These are phyloP conservation scores for Merops nubicus DNA, from an alignment of 2,113 vertebrate species.

Conservation along the genomic window DNA sequence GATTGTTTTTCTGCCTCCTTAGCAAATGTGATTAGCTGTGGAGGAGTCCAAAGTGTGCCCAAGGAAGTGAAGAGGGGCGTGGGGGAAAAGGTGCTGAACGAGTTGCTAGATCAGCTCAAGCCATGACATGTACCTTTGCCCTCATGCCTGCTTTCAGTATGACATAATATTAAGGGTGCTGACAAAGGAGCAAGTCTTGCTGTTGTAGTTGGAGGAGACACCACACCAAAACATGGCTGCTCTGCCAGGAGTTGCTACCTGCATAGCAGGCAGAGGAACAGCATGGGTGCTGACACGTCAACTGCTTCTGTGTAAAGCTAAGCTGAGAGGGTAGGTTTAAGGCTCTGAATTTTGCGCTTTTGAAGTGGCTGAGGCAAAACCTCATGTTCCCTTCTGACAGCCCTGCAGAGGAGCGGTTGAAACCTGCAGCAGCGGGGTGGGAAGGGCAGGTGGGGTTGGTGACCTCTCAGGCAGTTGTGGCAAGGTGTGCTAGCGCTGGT, in stretches of 20 bases:
- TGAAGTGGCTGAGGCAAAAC: background rate
- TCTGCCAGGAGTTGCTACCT: background rate
- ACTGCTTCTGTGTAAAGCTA: background rate
- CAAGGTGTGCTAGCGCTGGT: background rate
- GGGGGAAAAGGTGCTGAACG: background rate
- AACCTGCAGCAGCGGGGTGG: background rate
- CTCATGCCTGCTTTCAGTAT: background rate
- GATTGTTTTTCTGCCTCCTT: background rate
- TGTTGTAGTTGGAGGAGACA: background rate
- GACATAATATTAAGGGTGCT: background rate
- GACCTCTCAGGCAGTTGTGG: background rate
- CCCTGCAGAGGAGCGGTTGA: background rate
- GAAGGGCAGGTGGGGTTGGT: background rate
- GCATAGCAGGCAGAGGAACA: accelerated
- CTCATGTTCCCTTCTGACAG: background rate
- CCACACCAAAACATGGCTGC: background rate
- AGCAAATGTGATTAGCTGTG: background rate
- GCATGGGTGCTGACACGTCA: background rate
- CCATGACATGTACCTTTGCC: background rate
- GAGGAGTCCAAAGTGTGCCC: background rate
- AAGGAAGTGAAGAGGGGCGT: background rate
- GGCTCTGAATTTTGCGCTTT: background rate
- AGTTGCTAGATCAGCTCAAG: slow-evolving; percentile 17
- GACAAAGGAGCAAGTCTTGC: background rate
- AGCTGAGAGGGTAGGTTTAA: background rate